These are phyloP conservation scores for Ceratoteleas bidentatus DNA, from an alignment of 1,140 invertebrate genomes.

Conservation along the genomic window DNA sequence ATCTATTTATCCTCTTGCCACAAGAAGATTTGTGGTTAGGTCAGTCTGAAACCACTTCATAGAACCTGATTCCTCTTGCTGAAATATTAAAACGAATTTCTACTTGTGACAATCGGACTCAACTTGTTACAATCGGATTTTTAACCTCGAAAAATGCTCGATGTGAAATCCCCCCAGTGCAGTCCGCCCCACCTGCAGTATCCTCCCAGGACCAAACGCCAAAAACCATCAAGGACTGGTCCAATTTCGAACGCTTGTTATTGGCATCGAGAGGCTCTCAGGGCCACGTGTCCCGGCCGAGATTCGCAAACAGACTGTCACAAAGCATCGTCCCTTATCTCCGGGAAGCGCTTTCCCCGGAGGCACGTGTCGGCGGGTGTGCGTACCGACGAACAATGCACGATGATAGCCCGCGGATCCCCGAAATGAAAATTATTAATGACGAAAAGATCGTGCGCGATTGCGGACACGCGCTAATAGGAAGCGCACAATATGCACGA, in stretches of 20 bases:
- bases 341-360: slow-evolving; percentile 9
- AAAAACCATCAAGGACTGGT: slow-evolving; percentile 26
- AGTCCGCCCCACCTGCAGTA: slow-evolving; percentile 2
- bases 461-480: slow-evolving; percentile 51
- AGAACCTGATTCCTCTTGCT: too few species aligned
- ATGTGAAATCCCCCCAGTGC: too few species aligned
- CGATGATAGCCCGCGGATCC: slow-evolving; percentile 38
- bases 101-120: too few species aligned
- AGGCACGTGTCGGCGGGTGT: slow-evolving; percentile 45
- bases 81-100: too few species aligned
- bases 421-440: slow-evolving; percentile 55
- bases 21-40: too few species aligned
- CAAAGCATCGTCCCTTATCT: slow-evolving; percentile 54
- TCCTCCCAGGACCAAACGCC: neutral
- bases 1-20: too few species aligned
- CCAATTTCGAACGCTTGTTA: slow-evolving; percentile 46
- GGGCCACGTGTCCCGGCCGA: slow-evolving; percentile 33
- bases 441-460: slow-evolving; percentile 49
- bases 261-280: slow-evolving; percentile 50
- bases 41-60: too few species aligned
- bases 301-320: slow-evolving; percentile 52
- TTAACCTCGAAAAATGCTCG: too few species aligned
- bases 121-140: too few species aligned
- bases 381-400: slow-evolving; percentile 35
- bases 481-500: slow-evolving; percentile 52